Evolutionary conservation across 2,113 vertebrate species (phyloP).

Genomic region (Aphyosemion australe): DNA sequence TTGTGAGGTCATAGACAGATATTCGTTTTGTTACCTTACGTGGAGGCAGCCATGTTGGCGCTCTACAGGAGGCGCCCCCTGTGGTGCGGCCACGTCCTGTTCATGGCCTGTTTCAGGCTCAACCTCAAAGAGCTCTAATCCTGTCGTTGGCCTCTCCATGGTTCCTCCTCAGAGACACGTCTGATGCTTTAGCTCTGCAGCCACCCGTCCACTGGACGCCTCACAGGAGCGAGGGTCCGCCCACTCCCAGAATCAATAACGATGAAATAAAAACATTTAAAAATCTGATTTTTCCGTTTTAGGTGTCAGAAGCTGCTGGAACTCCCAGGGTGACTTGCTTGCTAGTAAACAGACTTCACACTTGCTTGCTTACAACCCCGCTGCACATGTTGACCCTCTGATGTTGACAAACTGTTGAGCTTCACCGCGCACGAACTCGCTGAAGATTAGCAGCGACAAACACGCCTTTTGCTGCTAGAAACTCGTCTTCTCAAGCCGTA

Average conservation of each 20-base stretch:
- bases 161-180: conserved; percentile 19
- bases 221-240: conserved; percentile 34
- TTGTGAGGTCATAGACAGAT: neutral
- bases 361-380: neutral
- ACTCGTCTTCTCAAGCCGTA: conserved; percentile 23
- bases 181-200: conserved; percentile 16
- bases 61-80: conserved; percentile 36
- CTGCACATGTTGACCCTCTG: conserved; percentile 7
- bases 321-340: neutral
- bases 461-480: neutral
- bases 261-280: neutral
- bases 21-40: conserved; percentile 12
- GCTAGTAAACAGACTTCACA: conserved; percentile 7
- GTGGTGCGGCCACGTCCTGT: conserved; percentile 31
- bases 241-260: neutral
- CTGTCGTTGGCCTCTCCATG: conserved; percentile 24
- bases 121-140: conserved; percentile 53
- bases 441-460: conserved; percentile 52
- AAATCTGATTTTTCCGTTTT: too few relatives aligned
- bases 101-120: conserved; percentile 31
- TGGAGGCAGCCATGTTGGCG: conserved; percentile 32
- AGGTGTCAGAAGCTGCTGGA: neutral
- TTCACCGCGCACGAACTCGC: conserved; percentile 17
- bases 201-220: conserved; percentile 24
- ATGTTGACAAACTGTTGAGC: conserved; percentile 30